Percentiles rank a stretch among this genome's conserved stretches.
Conservation (phyloP, 2,888 invertebrate genomes). For the Mongoloraphidia duomilia region DNA sequence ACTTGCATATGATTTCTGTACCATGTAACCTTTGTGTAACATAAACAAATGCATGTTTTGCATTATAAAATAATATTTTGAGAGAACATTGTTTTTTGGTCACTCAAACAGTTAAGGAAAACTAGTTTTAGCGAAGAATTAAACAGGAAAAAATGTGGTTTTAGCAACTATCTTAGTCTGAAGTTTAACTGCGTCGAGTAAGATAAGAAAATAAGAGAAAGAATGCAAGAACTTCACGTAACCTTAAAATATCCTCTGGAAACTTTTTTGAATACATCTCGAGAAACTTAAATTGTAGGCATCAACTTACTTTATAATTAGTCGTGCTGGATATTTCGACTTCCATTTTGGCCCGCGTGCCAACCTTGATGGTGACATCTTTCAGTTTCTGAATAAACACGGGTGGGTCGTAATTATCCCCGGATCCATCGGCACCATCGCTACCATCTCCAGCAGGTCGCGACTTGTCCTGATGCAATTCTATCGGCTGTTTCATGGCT, state of each 20-base stretch:
- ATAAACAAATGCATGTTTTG: background rate
- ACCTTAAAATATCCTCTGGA: no score
- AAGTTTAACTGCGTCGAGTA: no score
- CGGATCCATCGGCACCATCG: conserved; percentile 19
- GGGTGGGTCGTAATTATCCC: conserved; percentile 58
- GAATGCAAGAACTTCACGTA: no score
- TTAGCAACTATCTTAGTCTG: no score
- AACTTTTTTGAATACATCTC: background rate
- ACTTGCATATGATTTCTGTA: conserved; percentile 68
- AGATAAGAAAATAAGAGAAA: no score
- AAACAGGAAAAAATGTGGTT: no score
- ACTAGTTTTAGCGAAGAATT: no score
- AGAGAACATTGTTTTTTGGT: background rate
- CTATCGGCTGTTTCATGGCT: conserved; percentile 20
- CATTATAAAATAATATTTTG: no score
- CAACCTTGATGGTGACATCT: conserved; percentile 81
- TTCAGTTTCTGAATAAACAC: conserved; percentile 69
- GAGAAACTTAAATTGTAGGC: conserved; percentile 21
- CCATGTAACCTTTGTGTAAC: conserved; percentile 59
- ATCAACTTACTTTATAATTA: conserved; percentile 56
- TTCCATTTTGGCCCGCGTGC: conserved; percentile 69
- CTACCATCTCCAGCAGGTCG: conserved; percentile 4
- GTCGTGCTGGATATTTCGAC: conserved; percentile 70
- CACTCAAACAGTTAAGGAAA: no score
- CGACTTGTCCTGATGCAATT: conserved; percentile 42